Base-by-base conservation (phyloP, 2,113 vertebrate genomes). In the Phalacrocorax pelagicus region DNA sequence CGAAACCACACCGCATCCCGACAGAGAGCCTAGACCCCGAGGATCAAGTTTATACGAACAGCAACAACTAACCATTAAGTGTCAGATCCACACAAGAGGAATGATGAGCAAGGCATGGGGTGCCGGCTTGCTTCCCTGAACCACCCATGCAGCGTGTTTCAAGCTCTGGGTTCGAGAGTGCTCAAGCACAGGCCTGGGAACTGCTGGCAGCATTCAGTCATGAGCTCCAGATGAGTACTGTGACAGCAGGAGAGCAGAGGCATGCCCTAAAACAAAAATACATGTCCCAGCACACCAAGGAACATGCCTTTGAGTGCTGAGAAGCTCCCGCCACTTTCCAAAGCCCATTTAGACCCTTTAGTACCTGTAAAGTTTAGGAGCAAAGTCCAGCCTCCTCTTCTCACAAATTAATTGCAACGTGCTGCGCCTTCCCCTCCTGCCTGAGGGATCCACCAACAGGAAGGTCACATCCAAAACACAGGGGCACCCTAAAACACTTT, bases 341-440 rank as follows among this genome's bases (percentile, higher is more conserved):
- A 63, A 75, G 18, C n/a, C 17, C 32, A 7, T 46, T 36, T 27
- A 55, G 15, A 20, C 12, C 13, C 30, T 59, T 62, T 47, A 15
- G 24, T 15, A 44, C 9, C 29, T 12, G 8, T 38, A 57, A 79
- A 63, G 21, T 30, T 55, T 6, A 32, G 54, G 16, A 89, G 44
- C 22, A 55, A 77, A 58, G 47, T 18, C 36, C 47, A 71, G 20
- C 11, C 69, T 40, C 21, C 11, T 75, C 27, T 63, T n/a, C 61
- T 44, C 21, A 52, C 27, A 32, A 55, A 8, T 0, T 0, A 51
- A 30, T 11, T 7, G 7, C 40, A 4, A 11, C 0, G 13, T 5
- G 26, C n/a, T 79, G 10, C 17, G 16, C 69, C 27, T 66, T 26
- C 40, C 20, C 2, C 7, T 46, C 14, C 44, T 57, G 18, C 63